Conservation (phyloP, 2,797 vertebrate genomes). For the Zalophus californianus region DNA sequence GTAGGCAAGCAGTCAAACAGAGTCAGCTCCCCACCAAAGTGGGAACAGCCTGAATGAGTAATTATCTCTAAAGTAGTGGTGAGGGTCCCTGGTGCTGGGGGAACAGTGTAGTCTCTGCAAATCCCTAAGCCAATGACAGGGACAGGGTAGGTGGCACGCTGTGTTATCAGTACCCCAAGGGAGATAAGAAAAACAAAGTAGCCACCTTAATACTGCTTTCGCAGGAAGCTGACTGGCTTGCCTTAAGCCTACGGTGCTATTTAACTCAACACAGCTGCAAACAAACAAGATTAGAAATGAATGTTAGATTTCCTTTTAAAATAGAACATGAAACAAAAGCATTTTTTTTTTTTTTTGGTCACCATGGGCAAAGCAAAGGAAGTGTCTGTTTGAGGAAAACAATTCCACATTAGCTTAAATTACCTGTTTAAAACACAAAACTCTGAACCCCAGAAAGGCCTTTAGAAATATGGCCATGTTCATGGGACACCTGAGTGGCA, state of each 20-base stretch:
- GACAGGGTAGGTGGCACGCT: background rate
- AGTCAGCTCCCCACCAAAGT: background rate
- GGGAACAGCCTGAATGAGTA: background rate
- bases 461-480: constrained; percentile 27
- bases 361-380: constrained; percentile 65
- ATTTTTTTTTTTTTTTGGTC: constrained; percentile 29
- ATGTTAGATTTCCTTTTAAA: constrained; percentile 77
- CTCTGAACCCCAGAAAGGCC: constrained; percentile 52
- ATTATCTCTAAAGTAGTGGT: constrained; percentile 14
- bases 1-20: background rate
- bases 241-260: constrained; percentile 27
- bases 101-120: constrained; percentile 33
- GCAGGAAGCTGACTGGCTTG: background rate
- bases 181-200: constrained; percentile 82
- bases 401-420: constrained; percentile 46
- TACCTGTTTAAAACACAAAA: constrained; percentile 65
- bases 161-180: constrained; percentile 39
- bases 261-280: constrained; percentile 75
- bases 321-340: constrained; percentile 80
- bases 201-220: background rate
- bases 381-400: constrained; percentile 69
- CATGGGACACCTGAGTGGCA: background rate
- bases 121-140: background rate
- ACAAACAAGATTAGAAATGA: constrained; percentile 78
- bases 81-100: background rate